Conservation (phyloP, 2,113 vertebrate species). For the Bathybates hornii region DNA sequence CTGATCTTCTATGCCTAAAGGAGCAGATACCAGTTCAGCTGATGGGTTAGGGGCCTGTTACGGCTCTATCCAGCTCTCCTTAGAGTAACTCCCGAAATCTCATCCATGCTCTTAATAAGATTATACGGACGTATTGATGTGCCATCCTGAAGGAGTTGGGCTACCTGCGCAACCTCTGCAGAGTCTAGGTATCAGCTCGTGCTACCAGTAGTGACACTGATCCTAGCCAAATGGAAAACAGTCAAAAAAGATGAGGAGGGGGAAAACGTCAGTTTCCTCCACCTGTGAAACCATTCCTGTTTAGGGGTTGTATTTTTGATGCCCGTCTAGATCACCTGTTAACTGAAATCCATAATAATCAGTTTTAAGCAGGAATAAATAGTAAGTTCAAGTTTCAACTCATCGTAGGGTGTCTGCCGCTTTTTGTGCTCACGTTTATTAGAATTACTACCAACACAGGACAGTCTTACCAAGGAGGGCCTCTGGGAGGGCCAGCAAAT, state of each 20-base stretch:
- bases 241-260: neutral
- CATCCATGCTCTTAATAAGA: neutral
- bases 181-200: neutral
- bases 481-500: neutral
- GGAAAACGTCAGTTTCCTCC: neutral
- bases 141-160: neutral
- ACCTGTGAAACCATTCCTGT: neutral
- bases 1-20: neutral
- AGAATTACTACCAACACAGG: neutral
- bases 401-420: neutral
- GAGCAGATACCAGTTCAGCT: neutral
- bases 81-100: neutral
- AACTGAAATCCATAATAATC: neutral
- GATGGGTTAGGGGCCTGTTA: neutral
- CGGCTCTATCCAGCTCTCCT: neutral
- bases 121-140: neutral
- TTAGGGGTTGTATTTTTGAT: neutral
- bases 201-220: neutral
- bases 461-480: neutral
- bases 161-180: neutral
- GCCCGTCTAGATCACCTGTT: neutral
- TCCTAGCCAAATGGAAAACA: neutral
- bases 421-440: neutral
- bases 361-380: neutral
- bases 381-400: neutral